Evolutionary conservation across 1,140 invertebrate genomes (phyloP).

Genomic region (Bombus confusus): DNA sequence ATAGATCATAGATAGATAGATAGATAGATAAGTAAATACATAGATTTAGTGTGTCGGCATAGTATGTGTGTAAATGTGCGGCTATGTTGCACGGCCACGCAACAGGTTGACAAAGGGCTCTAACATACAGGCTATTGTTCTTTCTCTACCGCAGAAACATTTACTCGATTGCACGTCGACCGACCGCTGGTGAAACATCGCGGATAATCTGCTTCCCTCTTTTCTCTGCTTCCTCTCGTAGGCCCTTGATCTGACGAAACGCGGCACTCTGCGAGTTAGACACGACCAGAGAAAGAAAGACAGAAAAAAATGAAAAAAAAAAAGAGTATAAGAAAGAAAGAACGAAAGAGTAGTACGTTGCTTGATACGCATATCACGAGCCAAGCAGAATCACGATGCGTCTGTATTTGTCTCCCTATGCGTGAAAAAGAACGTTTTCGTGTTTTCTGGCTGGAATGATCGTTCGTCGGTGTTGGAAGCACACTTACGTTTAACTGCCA

Average conservation of each 20-base stretch:
- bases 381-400: not conserved
- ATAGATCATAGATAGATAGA: not conserved
- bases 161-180: conserved; percentile 4
- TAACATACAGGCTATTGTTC: conserved; percentile 27
- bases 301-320: not conserved
- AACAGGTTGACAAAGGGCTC: conserved; percentile 51
- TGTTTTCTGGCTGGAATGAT: not conserved
- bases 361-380: not conserved
- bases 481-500: conserved; percentile 16
- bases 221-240: conserved; percentile 9
- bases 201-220: not conserved
- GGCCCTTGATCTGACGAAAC: not conserved
- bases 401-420: not conserved
- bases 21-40: not conserved
- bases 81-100: conserved; percentile 26
- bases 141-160: conserved; percentile 22
- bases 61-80: conserved; percentile 5
- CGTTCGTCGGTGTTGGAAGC: not conserved
- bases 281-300: not conserved
- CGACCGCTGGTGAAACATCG: not conserved
- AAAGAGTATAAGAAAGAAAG: not conserved
- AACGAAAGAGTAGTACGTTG: not conserved
- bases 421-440: not conserved
- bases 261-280: not conserved
- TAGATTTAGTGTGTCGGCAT: conserved; percentile 16